Base-by-base conservation (phyloP, 2,888 invertebrate species). In the Epinotia ramella region DNA sequence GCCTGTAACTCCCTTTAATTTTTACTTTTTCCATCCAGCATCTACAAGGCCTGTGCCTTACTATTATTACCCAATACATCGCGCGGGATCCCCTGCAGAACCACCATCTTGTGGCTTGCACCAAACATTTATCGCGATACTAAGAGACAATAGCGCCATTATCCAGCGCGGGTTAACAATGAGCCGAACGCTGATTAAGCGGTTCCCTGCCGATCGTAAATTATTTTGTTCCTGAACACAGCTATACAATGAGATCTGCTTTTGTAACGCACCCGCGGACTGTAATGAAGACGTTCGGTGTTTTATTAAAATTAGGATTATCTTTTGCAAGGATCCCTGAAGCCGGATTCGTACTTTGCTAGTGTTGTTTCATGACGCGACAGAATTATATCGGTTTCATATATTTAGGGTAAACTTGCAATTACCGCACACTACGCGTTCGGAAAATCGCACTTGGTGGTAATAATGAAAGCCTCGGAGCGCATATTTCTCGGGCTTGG, bases 121-220 rank as follows among this genome's bases (percentile, higher is more conserved):
- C 81, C 84, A 78, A 56, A 79, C 81, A 83, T 83, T 86, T 86
- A 90, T 91, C 89, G 84, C 87, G 91, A 90, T 91, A 86, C 86
- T 84, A 84, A 86, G 84, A 90, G 89, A 92, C 91, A 92, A 92
- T 91, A 84, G 91, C 86, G 78, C 87, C 88, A 91, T 91, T 91
- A 90, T 89, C 87, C 82, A 81, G 84, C 83, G 86, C 87, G 84
- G 86, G 89, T 88, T 88, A 88, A 91, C 91, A 91, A 91, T 89
- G 91, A 90, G 83, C 88, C 86, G 84, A 89, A 87, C 84, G 84
- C 89, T 91, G 91, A 92, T 91, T 91, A 92, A 91, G 90, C 88
- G 89, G 88, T 91, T 84, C 86, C 81, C 81, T 75, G 79, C 79
- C 79, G 87, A 86, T 89, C 89, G 87, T 91, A 89, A 91, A 91